Percentiles rank a stretch among this genome's conserved stretches.
These are phyloP conservation scores for Cryptocephalus moraei DNA, from an alignment of 2,888 invertebrate species.

Conservation along the genomic window DNA sequence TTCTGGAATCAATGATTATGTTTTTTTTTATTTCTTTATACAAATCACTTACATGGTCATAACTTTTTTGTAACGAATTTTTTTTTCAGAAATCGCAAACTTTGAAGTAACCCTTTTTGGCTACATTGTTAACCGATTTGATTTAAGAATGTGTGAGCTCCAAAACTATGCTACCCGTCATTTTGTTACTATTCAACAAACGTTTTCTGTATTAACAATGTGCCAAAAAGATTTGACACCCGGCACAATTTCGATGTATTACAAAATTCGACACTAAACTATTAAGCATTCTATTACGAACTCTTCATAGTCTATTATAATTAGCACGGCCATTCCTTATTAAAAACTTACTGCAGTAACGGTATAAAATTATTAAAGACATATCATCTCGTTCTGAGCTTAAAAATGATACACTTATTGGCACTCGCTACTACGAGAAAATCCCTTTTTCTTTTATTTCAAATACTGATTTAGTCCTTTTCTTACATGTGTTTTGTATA, in stretches of 20 bases:
- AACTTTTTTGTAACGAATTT: constrained; percentile 7
- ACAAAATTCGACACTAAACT: constrained; percentile 33
- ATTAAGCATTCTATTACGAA: constrained; percentile 4
- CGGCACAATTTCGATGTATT: constrained; percentile 32
- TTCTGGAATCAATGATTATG: constrained; percentile 12
- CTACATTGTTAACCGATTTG: neutral
- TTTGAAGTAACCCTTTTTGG: neutral
- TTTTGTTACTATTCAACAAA: neutral
- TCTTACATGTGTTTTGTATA: too few relatives aligned
- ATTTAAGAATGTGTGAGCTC: neutral
- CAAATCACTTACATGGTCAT: constrained; percentile 12
- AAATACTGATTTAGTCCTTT: too few relatives aligned
- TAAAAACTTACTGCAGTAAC: neutral
- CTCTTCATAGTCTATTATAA: constrained; percentile 5
- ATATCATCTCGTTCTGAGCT: too few relatives aligned
- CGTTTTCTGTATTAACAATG: neutral
- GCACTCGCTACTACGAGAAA: too few relatives aligned
- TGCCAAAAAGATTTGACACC: neutral
- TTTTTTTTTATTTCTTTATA: constrained; percentile 12
- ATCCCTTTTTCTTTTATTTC: too few relatives aligned
- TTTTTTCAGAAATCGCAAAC: constrained; percentile 1
- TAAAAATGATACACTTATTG: too few relatives aligned
- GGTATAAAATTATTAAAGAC: too few relatives aligned
- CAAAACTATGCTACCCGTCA: neutral
- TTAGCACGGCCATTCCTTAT: constrained; percentile 18